A percentile compares a stretch with the other conserved stretches of the same genome.
phyloP scores from a whole-genome alignment of 2,888 invertebrate genomes.

The Drosophila barbarae region DNA sequence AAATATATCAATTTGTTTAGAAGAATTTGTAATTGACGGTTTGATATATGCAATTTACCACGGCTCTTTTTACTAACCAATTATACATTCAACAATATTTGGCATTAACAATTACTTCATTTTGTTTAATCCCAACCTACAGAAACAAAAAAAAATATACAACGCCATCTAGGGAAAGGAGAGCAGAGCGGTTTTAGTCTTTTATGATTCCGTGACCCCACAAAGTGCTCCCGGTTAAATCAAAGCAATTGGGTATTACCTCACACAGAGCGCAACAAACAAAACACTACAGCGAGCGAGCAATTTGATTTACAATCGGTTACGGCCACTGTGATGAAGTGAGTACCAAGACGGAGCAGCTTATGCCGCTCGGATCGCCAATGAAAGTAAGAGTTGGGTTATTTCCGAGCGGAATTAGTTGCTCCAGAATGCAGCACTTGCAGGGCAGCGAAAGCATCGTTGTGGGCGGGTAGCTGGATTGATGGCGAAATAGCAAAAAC shows the following conservation, averaged over 20 bases:
- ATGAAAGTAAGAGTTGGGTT: conserved; percentile 41
- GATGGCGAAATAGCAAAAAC: conserved; percentile 19
- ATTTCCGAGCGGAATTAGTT: conserved; percentile 17
- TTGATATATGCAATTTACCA: too few relatives aligned
- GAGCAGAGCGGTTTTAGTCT: conserved; percentile 1
- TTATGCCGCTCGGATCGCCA: conserved; percentile 7
- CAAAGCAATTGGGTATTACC: conserved; percentile 38
- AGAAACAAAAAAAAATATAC: not conserved
- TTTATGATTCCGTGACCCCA: conserved; percentile 30
- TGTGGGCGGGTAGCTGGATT: conserved; percentile 26
- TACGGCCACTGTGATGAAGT: conserved; percentile 24
- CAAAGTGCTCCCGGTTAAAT: conserved; percentile 36
- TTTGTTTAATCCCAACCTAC: not conserved
- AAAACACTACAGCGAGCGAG: conserved; percentile 21
- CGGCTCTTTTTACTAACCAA: too few relatives aligned
- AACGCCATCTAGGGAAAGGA: conserved; percentile 4
- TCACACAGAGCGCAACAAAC: conserved; percentile 29
- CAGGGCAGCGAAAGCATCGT: not conserved
- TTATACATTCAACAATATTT: not conserved
- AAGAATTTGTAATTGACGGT: not conserved
- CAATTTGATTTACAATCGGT: conserved; percentile 45
- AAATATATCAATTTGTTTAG: not conserved
- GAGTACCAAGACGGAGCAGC: conserved; percentile 13
- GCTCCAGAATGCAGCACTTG: conserved; percentile 31
- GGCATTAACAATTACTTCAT: not conserved